Evolutionary conservation across 2,113 vertebrate genomes (phyloP), one percentile per base, ranked within the genome.

Genomic region (Philantomba maxwellii): DNA sequence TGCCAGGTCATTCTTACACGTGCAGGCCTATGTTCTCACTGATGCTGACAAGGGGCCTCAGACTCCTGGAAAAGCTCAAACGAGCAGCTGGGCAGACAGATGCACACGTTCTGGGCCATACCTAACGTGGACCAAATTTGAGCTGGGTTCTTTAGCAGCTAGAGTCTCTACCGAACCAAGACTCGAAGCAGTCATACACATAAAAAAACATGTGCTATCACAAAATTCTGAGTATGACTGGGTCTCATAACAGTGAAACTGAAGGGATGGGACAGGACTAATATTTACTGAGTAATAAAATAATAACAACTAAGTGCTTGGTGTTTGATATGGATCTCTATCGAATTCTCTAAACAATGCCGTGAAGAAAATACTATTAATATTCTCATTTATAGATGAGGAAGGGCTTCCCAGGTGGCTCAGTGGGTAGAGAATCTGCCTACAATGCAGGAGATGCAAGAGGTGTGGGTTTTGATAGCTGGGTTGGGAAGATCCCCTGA

Each of bases 61-160:
- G 87, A 95, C 75, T 80, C 93, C 87, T 96, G 94, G 81, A 96
- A 90, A 82, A 82, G 94, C 88, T 88, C 85, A 92, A 81, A 5
- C 8, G 87, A 97, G 97, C 95, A 94, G 96, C 93, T 96, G 96
- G 91, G 88, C 88, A 92, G 75, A 97, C 78, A 95, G 94, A 95
- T 94, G 92, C 87, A 83, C 66, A 82, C 73, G 53, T 58, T 95
- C 91, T 83, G 77, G 73, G 81, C 73, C 25, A 6, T n/a, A 53
- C 53, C 53, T 88, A 60, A 81, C 5, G 13, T 15, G 84, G 60
- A 77, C 81, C 95, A 26, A 81, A 85, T 58, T 26, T 45, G 62
- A 94, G 94, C 81, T 60, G 53, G 51, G 92, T 47, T 87, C 77
- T 62, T 93, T 62, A 87, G 83, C 78, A 96, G 91, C n/a, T 89